Evolutionary conservation across 2,797 vertebrate species (phyloP), one percentile per base, ranked within the genome.

Genomic region (Heliangelus exortis): DNA sequence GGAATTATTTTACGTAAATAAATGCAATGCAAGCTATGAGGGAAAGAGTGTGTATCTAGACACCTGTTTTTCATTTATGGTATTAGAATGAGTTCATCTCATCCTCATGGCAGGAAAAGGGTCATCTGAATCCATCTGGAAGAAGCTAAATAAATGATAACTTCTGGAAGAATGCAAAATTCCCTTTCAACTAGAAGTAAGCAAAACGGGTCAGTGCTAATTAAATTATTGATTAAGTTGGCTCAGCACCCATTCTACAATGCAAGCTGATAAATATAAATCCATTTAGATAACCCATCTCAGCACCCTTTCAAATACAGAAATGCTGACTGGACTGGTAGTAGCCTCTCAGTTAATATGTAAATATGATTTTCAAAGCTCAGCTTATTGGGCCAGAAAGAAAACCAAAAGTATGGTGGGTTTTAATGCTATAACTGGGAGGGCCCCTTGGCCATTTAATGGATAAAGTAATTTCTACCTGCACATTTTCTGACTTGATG

Each of bases 121-220:
- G 91, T 84, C 41, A 74, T 90, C 47, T 84, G 88, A 90, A 90
- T 83, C 80, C 81, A 69, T 74, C 93, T 88, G 69, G 61, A 73
- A 88, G 72, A 94, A 84, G 43, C 2, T 61, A 68, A 81, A 66
- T 82, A 92, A 96, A 91, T 81, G 72, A 84, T 85, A 96, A 89
- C 68, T 78, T 94, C 81, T 48, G 79, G 54, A 90, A 95, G 93
- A 96, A 95, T 83, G 71, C 53, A 95, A 62, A 95, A 92, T 88
- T 94, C 91, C 54, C 87, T 96, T 96, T 96, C 79, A 95, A 92
- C 81, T 92, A 77, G 76, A 95, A 96, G 92, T 90, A 96, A 95
- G 72, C 33, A 90, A 86, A 92, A 93, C 79, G 82, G 91, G 83
- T 96, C 91, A 88, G n/a, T 93, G 68, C 57, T 92, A 93, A 97